Base-by-base conservation (phyloP, 2,797 vertebrate genomes). In the Microcaecilia unicolor region DNA sequence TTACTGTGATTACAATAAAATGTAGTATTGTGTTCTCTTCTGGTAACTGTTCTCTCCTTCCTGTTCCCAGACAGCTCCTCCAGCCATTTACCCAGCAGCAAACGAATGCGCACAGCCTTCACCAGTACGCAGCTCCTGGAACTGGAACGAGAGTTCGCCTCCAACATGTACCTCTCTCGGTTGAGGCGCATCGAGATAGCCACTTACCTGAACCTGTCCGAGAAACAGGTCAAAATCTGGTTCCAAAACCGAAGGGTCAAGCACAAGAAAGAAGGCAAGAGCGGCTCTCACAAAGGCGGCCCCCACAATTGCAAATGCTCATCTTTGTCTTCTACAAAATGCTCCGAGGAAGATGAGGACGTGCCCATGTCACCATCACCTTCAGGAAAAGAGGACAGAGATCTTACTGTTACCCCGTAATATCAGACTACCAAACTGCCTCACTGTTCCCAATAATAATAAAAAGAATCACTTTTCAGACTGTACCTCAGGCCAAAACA, bases 171-270 rank as follows among this genome's bases (percentile, higher is more conserved):
- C 77, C 85, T 98, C 46, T 98, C 95, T 48, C 85, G 95, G 48
- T 90, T 98, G 50, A 78, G 94, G 62, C 91, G 95, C 80, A 98
- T 98, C 52, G 95, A 98, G 81, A 98, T 98, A 59, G 94, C 95
- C 54, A 97, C 95, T 33, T 98, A 98, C 79, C 88, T 98, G 67
- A 98, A 97, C 68, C 85, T 98, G 64, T 98, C 93, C 8, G 95
- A 98, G 81, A 98, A 98, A 57, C 95, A 98, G 74, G 95, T 96
- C 58, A 98, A 98, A 72, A 98, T 98, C 65, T 98, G 95, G 95
- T 98, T 98, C 81, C 95, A 98, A 75, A 98, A 98, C 69, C 89
- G 95, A 36, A 76, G 95, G n/a, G 95, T 98, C 55, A 98, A 98
- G 58, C 94, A 98, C 86, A 98, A 98, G 85, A 98, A 98, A 56